These are phyloP conservation scores for Augochlora pura DNA, from an alignment of 1,140 invertebrate species.

Conservation along the genomic window DNA sequence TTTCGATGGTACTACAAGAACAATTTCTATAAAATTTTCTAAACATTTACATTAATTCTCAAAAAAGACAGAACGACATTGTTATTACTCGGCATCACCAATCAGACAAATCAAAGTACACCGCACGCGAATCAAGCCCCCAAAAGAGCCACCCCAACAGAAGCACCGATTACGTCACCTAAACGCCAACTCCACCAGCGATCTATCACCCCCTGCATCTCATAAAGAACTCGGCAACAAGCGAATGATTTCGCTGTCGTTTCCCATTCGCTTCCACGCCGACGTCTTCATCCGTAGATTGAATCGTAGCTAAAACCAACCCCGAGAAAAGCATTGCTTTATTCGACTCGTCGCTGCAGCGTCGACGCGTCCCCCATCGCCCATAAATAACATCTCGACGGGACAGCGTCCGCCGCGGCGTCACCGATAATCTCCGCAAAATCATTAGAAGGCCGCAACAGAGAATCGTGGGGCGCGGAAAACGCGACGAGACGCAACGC, in stretches of 20 bases:
- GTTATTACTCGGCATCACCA: too few relatives aligned
- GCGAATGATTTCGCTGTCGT: not conserved
- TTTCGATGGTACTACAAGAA: too few relatives aligned
- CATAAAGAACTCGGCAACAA: not conserved
- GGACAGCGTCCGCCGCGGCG: not conserved
- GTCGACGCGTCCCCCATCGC: not conserved
- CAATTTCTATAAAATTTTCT: too few relatives aligned
- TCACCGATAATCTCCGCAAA: constrained; percentile 36
- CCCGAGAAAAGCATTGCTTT: constrained; percentile 17
- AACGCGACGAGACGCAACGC: not conserved
- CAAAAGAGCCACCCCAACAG: too few relatives aligned
- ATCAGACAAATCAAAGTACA: too few relatives aligned
- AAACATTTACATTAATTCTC: too few relatives aligned
- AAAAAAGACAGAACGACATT: too few relatives aligned
- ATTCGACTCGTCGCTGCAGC: not conserved
- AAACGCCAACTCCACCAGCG: too few relatives aligned
- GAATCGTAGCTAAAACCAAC: constrained; percentile 2
- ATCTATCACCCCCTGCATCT: not conserved
- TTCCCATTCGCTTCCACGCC: not conserved
- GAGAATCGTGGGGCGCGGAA: too few relatives aligned
- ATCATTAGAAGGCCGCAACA: constrained; percentile 50
- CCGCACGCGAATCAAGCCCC: too few relatives aligned
- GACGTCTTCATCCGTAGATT: constrained; percentile 1
- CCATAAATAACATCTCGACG: constrained; percentile 35
- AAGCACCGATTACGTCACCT: too few relatives aligned